phyloP scores from a whole-genome alignment of 2,113 vertebrate species.

The Apaloderma vittatum region DNA sequence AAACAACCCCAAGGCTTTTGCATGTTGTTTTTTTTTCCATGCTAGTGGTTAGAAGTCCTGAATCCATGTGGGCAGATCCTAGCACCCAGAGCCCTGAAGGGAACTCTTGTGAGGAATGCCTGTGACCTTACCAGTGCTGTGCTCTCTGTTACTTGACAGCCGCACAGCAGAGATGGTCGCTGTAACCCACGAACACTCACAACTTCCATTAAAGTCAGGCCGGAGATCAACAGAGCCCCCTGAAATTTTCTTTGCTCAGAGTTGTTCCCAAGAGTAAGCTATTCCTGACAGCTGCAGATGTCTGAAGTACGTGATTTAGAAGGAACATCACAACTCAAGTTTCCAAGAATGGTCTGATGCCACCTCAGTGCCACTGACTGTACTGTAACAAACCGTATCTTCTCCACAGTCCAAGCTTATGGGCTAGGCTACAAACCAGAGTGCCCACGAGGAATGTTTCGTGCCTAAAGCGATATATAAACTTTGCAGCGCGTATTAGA shows the following conservation, averaged over 20 bases:
- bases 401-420: background rate
- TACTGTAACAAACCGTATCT: background rate
- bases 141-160: background rate
- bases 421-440: background rate
- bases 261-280: background rate
- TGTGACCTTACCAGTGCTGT: background rate
- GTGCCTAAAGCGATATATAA: background rate
- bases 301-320: background rate
- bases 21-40: background rate
- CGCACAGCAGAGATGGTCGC: background rate
- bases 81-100: background rate
- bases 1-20: background rate
- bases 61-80: background rate
- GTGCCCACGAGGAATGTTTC: background rate
- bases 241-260: background rate
- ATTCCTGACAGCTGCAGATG: background rate
- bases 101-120: rapidly evolving
- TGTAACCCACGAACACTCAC: background rate
- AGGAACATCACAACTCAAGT: background rate
- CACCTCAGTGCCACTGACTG: background rate
- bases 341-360: background rate
- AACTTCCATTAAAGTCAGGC: background rate
- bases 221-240: background rate
- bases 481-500: background rate
- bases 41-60: background rate